Evolutionary conservation across 2,888 invertebrate species (phyloP).

Genomic region (Artemia sinica): DNA sequence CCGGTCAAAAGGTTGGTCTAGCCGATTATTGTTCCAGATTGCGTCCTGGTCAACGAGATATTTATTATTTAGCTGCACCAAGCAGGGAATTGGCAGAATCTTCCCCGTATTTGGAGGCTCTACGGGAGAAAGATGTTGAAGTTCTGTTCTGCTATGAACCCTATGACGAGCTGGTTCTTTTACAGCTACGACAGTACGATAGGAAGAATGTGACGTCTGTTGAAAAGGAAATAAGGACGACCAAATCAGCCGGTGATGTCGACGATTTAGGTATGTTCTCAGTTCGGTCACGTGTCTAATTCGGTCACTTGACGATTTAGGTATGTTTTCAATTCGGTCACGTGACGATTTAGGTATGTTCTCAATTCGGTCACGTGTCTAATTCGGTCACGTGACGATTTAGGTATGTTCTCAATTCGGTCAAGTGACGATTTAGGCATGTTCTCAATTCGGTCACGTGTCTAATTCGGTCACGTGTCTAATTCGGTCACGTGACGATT

Average conservation of each 20-base stretch:
- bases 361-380: no score
- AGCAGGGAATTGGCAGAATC: constrained; percentile 79
- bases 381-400: no score
- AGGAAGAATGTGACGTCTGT: constrained; percentile 61
- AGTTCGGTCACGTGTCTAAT: no score
- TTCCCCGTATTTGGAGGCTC: constrained; percentile 84
- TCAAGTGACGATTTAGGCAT: no score
- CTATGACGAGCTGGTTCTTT: constrained; percentile 85
- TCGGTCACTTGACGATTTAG: no score
- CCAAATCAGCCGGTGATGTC: constrained; percentile 33
- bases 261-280: not conserved
- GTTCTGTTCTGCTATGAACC: constrained; percentile 89
- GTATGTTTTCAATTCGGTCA: no score
- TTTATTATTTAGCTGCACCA: constrained; percentile 84
- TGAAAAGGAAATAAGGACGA: constrained; percentile 77
- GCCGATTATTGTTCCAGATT: constrained; percentile 61
- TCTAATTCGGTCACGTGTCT: no score
- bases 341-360: no score
- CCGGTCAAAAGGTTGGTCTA: constrained; percentile 49
- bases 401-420: no score
- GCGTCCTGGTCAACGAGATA: constrained; percentile 59
- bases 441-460: no score
- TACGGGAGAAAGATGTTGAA: constrained; percentile 69
- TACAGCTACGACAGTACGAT: constrained; percentile 69
- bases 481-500: no score